phyloP scores from a whole-genome alignment of 2,888 invertebrate species.

The Hemicrepidius hirtus region DNA sequence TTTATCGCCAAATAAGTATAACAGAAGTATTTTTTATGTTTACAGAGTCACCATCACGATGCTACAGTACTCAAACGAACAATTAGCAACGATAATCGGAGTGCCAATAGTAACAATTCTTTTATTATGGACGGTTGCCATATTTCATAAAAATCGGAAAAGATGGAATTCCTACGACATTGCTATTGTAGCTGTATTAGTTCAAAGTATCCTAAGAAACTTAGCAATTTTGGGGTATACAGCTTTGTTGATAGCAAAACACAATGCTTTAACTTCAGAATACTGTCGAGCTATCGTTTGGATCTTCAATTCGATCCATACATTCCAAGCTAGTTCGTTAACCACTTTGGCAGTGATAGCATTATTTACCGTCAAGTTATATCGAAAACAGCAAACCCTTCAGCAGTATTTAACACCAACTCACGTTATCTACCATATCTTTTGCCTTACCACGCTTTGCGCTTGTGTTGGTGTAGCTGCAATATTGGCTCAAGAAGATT shows the following conservation, averaged over 20 bases:
- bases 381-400: slow-evolving; percentile 66
- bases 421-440: slow-evolving; percentile 73
- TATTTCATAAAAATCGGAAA: slow-evolving; percentile 73
- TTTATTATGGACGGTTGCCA: slow-evolving; percentile 72
- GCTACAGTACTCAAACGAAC: slow-evolving; percentile 67
- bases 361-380: slow-evolving; percentile 69
- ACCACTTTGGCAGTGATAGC: slow-evolving; percentile 73
- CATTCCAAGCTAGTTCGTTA: slow-evolving; percentile 73
- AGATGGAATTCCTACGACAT: slow-evolving; percentile 75
- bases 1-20: too few species aligned
- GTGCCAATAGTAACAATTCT: slow-evolving; percentile 72
- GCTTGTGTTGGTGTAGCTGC: slow-evolving; percentile 75
- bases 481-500: slow-evolving; percentile 70
- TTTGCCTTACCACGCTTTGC: slow-evolving; percentile 73
- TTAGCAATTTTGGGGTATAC: slow-evolving; percentile 69
- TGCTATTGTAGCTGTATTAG: slow-evolving; percentile 71
- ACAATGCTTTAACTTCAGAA: slow-evolving; percentile 52
- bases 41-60: slow-evolving; percentile 53
- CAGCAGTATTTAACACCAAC: slow-evolving; percentile 69
- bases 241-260: slow-evolving; percentile 64
- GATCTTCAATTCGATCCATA: slow-evolving; percentile 73
- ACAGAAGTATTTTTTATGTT: too few species aligned
- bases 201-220: slow-evolving; percentile 70
- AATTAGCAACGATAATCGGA: slow-evolving; percentile 70
- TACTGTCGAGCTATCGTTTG: slow-evolving; percentile 73